Base-by-base conservation (phyloP, 2,797 vertebrate species). In the Lateolabrax maculatus region DNA sequence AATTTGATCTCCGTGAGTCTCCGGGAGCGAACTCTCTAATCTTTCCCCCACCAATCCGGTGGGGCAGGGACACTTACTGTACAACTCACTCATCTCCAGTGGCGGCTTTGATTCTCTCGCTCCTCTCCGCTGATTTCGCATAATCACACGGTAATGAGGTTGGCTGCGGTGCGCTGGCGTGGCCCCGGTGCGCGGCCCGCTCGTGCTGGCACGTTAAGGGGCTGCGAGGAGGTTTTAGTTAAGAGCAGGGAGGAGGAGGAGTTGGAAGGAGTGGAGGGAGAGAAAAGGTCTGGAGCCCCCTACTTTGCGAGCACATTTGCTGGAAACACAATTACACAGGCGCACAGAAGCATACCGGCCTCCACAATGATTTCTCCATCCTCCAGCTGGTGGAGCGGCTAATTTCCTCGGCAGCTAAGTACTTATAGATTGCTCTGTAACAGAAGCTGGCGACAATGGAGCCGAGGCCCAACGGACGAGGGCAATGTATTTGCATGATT, bases 301-400 rank as follows among this genome's bases (percentile, higher is more conserved):
- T 80, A 85, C 85, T 87, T 84, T 85, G 86, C 76, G 21, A 78
- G 77, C 76, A 87, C 92, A 91, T 93, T 95, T 94, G 91, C 92
- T 92, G 88, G 93, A 92, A 94, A 94, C 84, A 92, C 92, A 94
- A 95, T 95, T 95, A 93, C 91, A 93, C 85, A 73, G 84, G 84
- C 75, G 91, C 91, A 92, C 70, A 90, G 90, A 92, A 90, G 92
- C 92, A 91, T 92, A 89, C 89, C 79, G 2, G 57, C 66, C 90
- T 48, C 78, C 84, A 79, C 88, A 94, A 94, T 93, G 88, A 93
- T 92, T 93, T 94, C 91, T 92, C 92, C 92, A 92, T 94, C 90
- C 93, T 87, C 87, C 65, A 89, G 81, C 87, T 84, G 80, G 71
- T 91, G 84, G 89, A 94, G 93, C 93, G 86, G 87, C 92, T 95